phyloP scores from a whole-genome alignment of 2,797 vertebrate species.

The Pangasius krempfi region DNA sequence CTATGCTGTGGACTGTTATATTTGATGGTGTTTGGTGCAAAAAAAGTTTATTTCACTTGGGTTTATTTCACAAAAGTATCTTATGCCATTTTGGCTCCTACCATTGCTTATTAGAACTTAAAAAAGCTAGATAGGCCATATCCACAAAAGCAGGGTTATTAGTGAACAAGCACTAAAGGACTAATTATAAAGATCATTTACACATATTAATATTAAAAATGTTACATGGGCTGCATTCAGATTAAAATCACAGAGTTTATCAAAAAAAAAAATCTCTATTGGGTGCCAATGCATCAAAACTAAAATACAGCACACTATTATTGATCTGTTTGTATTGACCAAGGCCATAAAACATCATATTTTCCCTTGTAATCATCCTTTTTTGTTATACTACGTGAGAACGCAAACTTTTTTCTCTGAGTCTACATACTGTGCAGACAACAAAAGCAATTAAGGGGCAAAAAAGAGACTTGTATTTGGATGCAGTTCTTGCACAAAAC shows the following conservation, averaged over 20 bases:
- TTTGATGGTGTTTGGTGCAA: background rate
- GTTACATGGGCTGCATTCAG: slow-evolving; percentile 3
- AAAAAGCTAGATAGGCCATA: background rate
- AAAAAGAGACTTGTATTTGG: background rate
- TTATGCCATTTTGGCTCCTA: background rate
- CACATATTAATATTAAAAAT: background rate
- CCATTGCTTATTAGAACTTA: background rate
- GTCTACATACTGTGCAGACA: slow-evolving; percentile 11
- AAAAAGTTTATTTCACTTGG: background rate
- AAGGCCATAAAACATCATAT: background rate
- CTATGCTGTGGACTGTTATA: background rate
- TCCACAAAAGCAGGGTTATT: background rate
- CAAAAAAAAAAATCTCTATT: no score
- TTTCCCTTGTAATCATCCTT: slow-evolving; percentile 29
- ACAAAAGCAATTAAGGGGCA: slow-evolving; percentile 15
- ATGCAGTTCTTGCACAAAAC: slow-evolving; percentile 19
- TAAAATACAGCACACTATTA: background rate
- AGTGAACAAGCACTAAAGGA: background rate
- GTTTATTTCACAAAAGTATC: background rate
- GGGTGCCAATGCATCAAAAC: background rate
- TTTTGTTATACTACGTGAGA: slow-evolving; percentile 8
- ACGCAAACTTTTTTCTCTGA: slow-evolving; percentile 1
- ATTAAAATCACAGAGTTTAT: background rate
- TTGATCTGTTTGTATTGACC: slow-evolving; percentile 24
- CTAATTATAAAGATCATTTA: background rate